Conservation (phyloP, 2,888 invertebrate genomes). For the Schizaphis graminum region DNA sequence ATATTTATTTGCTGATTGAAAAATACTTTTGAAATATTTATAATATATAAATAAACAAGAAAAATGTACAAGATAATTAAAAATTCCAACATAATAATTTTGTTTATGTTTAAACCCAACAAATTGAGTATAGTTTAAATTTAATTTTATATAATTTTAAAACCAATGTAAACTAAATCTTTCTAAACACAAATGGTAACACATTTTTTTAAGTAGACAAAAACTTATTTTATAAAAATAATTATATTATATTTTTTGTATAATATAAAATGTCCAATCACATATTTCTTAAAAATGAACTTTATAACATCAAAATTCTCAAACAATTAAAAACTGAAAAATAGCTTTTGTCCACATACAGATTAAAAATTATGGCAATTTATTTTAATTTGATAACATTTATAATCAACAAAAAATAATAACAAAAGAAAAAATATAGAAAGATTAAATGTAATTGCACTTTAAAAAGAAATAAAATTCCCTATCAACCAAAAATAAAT, state of each 20-base stretch:
- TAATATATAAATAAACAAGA: constrained; percentile 50
- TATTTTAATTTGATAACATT: constrained; percentile 61
- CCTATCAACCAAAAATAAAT: constrained; percentile 45
- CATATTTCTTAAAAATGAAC: constrained; percentile 55
- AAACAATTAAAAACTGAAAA: constrained; percentile 54
- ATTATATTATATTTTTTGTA: constrained; percentile 51
- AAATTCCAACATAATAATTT: constrained; percentile 27
- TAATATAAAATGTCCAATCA: constrained; percentile 64
- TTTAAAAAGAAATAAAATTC: constrained; percentile 52
- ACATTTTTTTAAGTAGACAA: constrained; percentile 65
- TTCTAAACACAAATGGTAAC: constrained; percentile 65
- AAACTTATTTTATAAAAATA: constrained; percentile 65
- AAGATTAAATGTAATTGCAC: constrained; percentile 62
- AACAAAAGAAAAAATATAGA: constrained; percentile 45
- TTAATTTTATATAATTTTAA: constrained; percentile 52
- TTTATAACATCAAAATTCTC: constrained; percentile 45
- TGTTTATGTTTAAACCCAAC: constrained; percentile 56
- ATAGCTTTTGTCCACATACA: constrained; percentile 52
- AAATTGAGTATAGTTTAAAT: constrained; percentile 56
- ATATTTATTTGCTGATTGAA: constrained; percentile 41
- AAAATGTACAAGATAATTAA: constrained; percentile 44
- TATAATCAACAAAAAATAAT: constrained; percentile 61
- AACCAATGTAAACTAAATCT: constrained; percentile 62
- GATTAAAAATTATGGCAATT: constrained; percentile 59
- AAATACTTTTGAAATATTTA: constrained; percentile 58